Conservation (phyloP, 2,797 vertebrate species). For the Alectoris magna region DNA sequence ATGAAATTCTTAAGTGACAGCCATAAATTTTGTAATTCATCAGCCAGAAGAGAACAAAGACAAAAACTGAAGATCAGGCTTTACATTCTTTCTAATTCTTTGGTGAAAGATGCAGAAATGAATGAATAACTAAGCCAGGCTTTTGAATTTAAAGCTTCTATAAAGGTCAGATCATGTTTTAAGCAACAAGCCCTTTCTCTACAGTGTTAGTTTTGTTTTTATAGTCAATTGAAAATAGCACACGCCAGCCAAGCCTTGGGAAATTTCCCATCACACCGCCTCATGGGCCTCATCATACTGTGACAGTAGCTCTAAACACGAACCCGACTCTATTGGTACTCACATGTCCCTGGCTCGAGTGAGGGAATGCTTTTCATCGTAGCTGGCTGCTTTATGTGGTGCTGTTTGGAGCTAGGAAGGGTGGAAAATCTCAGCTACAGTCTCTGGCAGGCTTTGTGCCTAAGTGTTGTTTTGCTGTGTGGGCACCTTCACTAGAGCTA, state of each 20-base stretch:
- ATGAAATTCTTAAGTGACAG: constrained; percentile 34
- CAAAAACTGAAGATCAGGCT: not conserved
- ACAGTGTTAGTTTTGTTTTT: constrained; percentile 44
- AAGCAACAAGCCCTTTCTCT: constrained; percentile 35
- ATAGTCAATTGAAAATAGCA: not conserved
- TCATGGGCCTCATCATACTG: constrained; percentile 21
- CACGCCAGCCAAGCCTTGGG: constrained; percentile 44
- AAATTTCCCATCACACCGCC: constrained; percentile 11
- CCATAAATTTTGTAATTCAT: constrained; percentile 10
- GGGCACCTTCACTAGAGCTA: constrained; percentile 18
- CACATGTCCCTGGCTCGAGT: not conserved
- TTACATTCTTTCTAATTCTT: not conserved
- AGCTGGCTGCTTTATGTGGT: not conserved
- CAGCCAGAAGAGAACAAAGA: constrained; percentile 21
- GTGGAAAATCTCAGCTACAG: constrained; percentile 52
- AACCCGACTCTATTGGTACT: not conserved
- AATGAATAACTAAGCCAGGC: constrained; percentile 27
- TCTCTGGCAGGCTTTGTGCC: constrained; percentile 31
- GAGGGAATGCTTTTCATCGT: constrained; percentile 57
- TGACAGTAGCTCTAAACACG: constrained; percentile 53
- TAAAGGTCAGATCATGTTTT: constrained; percentile 53
- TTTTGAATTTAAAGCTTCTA: constrained; percentile 29
- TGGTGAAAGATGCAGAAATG: constrained; percentile 32
- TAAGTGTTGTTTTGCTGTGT: constrained; percentile 40
- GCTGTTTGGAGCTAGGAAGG: not conserved